Evolutionary conservation across 1,140 invertebrate genomes (phyloP).

Genomic region (Bombus superbus): DNA sequence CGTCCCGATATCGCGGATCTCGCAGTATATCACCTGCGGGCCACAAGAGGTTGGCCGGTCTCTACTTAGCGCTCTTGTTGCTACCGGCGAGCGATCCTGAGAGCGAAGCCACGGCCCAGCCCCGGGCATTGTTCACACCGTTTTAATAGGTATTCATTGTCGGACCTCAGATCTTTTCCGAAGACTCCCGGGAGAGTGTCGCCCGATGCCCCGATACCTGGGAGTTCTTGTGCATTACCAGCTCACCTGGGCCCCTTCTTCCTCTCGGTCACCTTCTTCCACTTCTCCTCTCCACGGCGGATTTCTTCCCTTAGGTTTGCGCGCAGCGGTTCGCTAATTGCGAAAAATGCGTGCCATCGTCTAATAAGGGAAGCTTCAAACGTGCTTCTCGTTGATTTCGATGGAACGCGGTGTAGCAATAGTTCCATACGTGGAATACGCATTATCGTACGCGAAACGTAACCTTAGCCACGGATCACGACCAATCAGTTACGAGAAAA

Average conservation of each 20-base stretch:
- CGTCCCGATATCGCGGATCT: conserved; percentile 77
- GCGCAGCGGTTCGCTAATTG: conserved; percentile 24
- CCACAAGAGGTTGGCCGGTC: conserved; percentile 59
- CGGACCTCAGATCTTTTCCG: conserved; percentile 69
- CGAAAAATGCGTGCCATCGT: conserved; percentile 26
- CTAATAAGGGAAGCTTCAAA: background rate
- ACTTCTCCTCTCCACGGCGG: too few species aligned
- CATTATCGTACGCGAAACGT: too few species aligned
- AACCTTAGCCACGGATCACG: too few species aligned
- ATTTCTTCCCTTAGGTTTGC: background rate
- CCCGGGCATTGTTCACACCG: conserved; percentile 78
- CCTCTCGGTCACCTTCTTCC: background rate
- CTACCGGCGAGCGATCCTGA: conserved; percentile 59
- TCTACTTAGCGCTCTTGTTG: conserved; percentile 68
- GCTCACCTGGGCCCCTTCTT: background rate
- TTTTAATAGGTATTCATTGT: conserved; percentile 81
- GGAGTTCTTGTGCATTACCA: conserved; percentile 50
- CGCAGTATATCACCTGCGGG: conserved; percentile 77
- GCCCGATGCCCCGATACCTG: conserved; percentile 68
- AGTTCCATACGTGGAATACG: too few species aligned
- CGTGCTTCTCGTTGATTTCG: background rate
- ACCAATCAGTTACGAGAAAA: too few species aligned
- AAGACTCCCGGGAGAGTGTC: conserved; percentile 63
- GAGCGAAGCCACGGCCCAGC: conserved; percentile 44
- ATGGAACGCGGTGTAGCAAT: background rate